phyloP scores from a whole-genome alignment of 2,113 vertebrate species.

The Motacilla alba region DNA sequence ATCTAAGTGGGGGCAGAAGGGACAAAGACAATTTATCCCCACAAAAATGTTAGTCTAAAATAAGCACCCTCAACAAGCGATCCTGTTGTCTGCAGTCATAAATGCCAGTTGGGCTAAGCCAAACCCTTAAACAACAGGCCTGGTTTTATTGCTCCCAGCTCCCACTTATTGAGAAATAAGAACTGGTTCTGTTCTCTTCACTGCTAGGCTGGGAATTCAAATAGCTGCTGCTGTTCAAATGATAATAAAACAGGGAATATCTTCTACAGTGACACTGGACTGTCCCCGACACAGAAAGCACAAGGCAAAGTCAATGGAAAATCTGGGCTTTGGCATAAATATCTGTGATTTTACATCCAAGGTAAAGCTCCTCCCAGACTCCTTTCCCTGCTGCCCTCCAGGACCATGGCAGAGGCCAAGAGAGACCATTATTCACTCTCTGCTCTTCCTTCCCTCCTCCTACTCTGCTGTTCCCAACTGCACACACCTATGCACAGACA shows the following conservation, averaged over 20 bases:
- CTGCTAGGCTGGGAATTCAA: background rate
- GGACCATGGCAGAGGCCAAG: fast-evolving
- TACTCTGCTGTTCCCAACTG: background rate
- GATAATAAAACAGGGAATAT: background rate
- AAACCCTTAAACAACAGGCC: background rate
- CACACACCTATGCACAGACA: background rate
- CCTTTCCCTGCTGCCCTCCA: background rate
- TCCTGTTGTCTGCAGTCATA: background rate
- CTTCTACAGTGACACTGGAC: background rate
- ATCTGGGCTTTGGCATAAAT: background rate
- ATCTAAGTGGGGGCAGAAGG: background rate
- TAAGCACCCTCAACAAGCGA: background rate
- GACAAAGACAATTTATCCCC: background rate
- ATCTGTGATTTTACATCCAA: background rate
- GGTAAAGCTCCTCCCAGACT: background rate
- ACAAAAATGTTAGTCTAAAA: background rate
- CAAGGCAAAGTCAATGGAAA: background rate
- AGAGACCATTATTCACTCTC: background rate
- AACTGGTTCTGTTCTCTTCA: background rate
- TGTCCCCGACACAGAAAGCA: background rate
- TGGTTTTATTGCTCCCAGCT: background rate
- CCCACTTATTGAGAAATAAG: background rate
- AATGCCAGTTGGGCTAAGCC: background rate
- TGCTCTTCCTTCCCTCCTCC: background rate
- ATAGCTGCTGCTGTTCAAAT: background rate